Percentiles rank a stretch among this genome's conserved stretches.
Evolutionary conservation across 2,888 invertebrate species (phyloP).

Genomic region (Drosophila affinis): DNA sequence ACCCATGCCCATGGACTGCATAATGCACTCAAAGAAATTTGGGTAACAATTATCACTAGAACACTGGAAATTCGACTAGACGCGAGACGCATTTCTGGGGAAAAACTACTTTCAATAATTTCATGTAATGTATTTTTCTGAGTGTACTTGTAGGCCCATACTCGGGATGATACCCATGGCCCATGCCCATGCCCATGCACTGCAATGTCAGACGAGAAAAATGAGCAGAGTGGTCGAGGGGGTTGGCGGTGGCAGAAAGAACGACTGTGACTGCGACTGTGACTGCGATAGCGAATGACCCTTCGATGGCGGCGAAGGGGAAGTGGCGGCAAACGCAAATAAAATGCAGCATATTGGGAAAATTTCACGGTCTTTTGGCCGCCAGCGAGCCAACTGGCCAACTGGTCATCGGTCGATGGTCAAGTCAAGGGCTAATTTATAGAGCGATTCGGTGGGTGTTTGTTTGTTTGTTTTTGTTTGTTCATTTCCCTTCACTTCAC

Average conservation of each 20-base stretch:
- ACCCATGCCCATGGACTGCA: too few species aligned
- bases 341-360: conserved; percentile 71
- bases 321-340: conserved; percentile 47
- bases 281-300: background rate
- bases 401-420: conserved; percentile 57
- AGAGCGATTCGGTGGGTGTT: conserved; percentile 71
- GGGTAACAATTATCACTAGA: background rate
- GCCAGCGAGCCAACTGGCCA: conserved; percentile 53
- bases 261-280: background rate
- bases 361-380: conserved; percentile 77
- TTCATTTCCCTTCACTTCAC: conserved; percentile 17
- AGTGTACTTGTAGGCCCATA: conserved; percentile 4
- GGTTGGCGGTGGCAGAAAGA: conserved; percentile 9
- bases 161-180: background rate
- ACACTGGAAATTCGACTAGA: background rate
- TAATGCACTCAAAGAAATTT: background rate
- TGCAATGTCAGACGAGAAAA: conserved; percentile 49
- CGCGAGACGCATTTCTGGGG: background rate
- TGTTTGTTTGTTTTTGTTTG: conserved; percentile 53
- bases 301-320: background rate
- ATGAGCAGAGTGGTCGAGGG: conserved; percentile 16
- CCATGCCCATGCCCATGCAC: conserved; percentile 27
- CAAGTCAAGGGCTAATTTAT: conserved; percentile 71
- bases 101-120: background rate
- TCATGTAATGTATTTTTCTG: background rate